Percentiles rank a stretch among this genome's conserved stretches.
Evolutionary conservation across 2,113 vertebrate genomes (phyloP).

Genomic region (Alosa alosa): DNA sequence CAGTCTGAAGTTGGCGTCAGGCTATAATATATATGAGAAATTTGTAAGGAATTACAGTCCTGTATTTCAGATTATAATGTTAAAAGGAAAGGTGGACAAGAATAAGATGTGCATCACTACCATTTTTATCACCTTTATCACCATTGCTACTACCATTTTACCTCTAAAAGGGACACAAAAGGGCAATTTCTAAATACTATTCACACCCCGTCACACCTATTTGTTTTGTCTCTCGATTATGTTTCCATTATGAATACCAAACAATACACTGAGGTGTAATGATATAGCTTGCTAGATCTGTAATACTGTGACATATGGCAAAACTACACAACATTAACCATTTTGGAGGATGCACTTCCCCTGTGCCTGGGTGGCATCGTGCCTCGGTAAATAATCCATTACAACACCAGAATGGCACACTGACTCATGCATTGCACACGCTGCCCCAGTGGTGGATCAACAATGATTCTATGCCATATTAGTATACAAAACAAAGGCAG

Average conservation of each 20-base stretch:
- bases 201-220: conserved; percentile 20
- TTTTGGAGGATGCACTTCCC: conserved; percentile 67
- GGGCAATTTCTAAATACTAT: background rate
- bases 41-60: background rate
- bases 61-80: background rate
- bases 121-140: background rate
- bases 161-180: background rate
- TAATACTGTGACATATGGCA: conserved; percentile 74
- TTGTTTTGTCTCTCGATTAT: conserved; percentile 60
- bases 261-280: conserved; percentile 67
- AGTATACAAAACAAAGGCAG: conserved; percentile 37
- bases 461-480: conserved; percentile 2
- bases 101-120: background rate
- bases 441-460: conserved; percentile 16
- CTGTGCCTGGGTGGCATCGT: conserved; percentile 66
- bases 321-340: conserved; percentile 77
- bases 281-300: conserved; percentile 66
- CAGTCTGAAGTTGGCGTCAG: background rate
- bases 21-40: background rate
- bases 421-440: conserved; percentile 37
- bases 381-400: conserved; percentile 73
- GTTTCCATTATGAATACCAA: conserved; percentile 67
- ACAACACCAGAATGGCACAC: conserved; percentile 63
- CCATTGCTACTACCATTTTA: background rate
- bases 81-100: background rate